Evolutionary conservation across 2,797 vertebrate species (phyloP), one percentile per base, ranked within the genome.

Genomic region (Phaenicophaeus curvirostris): DNA sequence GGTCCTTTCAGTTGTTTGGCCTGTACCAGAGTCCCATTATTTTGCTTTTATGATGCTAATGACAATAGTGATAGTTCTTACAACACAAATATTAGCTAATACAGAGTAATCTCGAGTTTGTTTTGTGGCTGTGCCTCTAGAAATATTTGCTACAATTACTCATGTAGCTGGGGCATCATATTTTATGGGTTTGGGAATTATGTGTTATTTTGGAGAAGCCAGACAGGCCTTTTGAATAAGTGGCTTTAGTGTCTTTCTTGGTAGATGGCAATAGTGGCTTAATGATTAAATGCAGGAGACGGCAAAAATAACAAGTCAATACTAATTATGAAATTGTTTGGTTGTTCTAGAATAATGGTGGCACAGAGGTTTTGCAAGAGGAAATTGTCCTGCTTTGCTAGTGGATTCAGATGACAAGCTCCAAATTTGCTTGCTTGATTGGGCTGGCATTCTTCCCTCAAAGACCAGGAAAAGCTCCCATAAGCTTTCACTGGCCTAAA

Each of bases 401-500:
- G 69, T 66, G 6, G 2, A 48, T 84, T 86, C 55, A 58, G 79
- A 74, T 78, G 76, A 91, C 69, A 86, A 67, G 50, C 25, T 69
- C 91, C 50, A 92, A 86, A 89, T 91, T 50, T 81, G 19, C 59
- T 80, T 74, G 54, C 91, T 94, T 88, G 85, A 82, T 93, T 89
- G 77, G 77, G 69, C 67, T 94, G 85, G 73, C 8, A 0, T 82
- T 66, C 65, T 58, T 90, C 39, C 68, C 83, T 87, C 48, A 58
- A 85, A 85, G 20, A 81, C 62, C 33, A 61, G 77, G 50, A 93
- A 92, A 96, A 93, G 51, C 73, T 96, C 80, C 83, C 72, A 42
- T 93, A 91, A 85, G 91, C 80, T 67, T 95, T 92, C 89, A 87
- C 55, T 91, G 85, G 89, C 83, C 77, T 90, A 92, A 90, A 94